Base-by-base conservation (phyloP, 2,797 vertebrate genomes). In the Acanthurus tractus region DNA sequence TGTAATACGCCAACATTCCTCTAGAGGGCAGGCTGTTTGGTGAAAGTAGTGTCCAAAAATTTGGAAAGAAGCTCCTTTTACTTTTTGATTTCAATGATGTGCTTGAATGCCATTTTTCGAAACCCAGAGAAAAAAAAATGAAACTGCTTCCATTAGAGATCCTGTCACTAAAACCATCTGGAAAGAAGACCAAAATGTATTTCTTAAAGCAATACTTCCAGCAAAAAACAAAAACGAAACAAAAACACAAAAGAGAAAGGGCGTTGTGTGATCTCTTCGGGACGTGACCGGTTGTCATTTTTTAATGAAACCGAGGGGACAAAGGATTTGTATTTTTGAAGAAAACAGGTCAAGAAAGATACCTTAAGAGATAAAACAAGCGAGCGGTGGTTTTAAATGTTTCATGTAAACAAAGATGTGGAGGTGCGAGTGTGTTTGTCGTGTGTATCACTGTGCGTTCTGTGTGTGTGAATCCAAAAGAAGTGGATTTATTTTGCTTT, bases 131-230 rank as follows among this genome's bases (percentile, higher is more conserved):
- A 29, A 69, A 68, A 58, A 52, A n/a, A 1, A 40, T 49, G 22
- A 67, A 50, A 58, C 50, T 23, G 46, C 78, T 86, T 77, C 65
- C 83, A 73, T 56, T 57, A 55, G 79, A 88, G 63, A 73, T 74
- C 67, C 66, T 59, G 75, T 76, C 67, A 73, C 74, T 50, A 57
- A 84, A 87, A 72, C 17, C 12, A 74, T 62, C 61, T 46, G 72
- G 91, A 63, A 85, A 87, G 76, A 92, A 90, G 90, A 92, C 90
- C 93, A 93, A 94, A 95, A 90, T 76, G 52, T 87, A 76, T 87
- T 92, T 91, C 90, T 90, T 87, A 94, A 91, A 96, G 95, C 95
- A 96, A 96, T 96, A 96, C 84, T 85, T 89, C 66, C 67, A 87
- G 90, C 90, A 92, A 94, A 93, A 94, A 92, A 68, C 20, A 18